Conservation (phyloP, 2,888 invertebrate species). For the Pandemis cinnamomeana region DNA sequence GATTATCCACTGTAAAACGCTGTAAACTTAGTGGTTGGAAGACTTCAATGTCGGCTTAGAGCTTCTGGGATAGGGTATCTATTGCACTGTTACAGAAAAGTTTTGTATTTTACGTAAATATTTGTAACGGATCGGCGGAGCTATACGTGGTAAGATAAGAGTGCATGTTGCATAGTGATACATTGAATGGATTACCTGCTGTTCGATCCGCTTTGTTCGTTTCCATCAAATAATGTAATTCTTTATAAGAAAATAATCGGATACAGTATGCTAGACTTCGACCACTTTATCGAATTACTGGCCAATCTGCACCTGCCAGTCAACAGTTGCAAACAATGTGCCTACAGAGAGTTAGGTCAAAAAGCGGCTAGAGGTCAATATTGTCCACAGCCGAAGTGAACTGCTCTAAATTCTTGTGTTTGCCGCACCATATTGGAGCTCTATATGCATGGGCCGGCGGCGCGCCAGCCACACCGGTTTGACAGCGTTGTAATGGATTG, state of each 20-base stretch:
- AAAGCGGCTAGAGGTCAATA: constrained; percentile 64
- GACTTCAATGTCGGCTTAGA: constrained; percentile 58
- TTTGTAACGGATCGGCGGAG: constrained; percentile 81
- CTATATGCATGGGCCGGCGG: constrained; percentile 60
- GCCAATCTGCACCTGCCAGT: not conserved
- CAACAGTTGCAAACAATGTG: not conserved
- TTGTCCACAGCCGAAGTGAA: constrained; percentile 59
- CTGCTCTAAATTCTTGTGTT: constrained; percentile 72
- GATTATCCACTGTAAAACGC: constrained; percentile 78
- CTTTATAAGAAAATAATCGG: constrained; percentile 14
- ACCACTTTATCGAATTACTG: not conserved
- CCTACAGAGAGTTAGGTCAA: constrained; percentile 49
- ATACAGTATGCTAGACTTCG: not conserved
- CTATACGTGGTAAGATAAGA: constrained; percentile 78
- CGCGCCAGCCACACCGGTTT: constrained; percentile 51
- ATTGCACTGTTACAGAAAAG: constrained; percentile 58
- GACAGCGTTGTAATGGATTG: constrained; percentile 78
- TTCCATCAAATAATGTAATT: constrained; percentile 49
- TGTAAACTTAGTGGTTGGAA: constrained; percentile 61
- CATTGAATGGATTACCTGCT: constrained; percentile 77
- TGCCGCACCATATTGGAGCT: constrained; percentile 63
- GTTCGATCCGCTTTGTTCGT: constrained; percentile 66
- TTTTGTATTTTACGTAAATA: constrained; percentile 82
- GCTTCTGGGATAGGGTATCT: constrained; percentile 53
- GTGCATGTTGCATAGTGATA: constrained; percentile 74